A percentile compares a stretch with the other conserved stretches of the same genome.
These are phyloP conservation scores for Hestina assimilis DNA, from an alignment of 1,140 invertebrate species.

Conservation along the genomic window DNA sequence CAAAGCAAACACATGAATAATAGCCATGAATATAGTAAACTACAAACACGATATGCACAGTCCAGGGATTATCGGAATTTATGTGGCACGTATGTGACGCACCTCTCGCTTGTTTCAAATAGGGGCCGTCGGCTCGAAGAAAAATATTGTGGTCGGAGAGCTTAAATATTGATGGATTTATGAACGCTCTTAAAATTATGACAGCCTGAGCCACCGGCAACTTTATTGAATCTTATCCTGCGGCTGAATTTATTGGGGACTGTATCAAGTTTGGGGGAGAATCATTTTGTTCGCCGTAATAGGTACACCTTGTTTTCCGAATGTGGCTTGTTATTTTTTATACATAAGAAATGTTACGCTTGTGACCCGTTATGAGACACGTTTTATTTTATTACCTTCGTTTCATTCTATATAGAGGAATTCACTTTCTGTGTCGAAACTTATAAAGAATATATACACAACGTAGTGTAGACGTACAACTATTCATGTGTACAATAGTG, in stretches of 20 bases:
- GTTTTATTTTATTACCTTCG: conserved; percentile 9
- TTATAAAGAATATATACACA: too few relatives aligned
- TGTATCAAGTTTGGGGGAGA: conserved; percentile 54
- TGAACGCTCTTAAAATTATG: conserved; percentile 75
- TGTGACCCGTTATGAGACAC: conserved; percentile 3
- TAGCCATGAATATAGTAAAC: conserved; percentile 63
- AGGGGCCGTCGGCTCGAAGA: conserved; percentile 48
- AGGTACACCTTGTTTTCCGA: conserved; percentile 40
- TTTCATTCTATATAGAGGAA: background rate
- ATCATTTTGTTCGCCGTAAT: conserved; percentile 53
- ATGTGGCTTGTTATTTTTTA: conserved; percentile 32
- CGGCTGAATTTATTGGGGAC: conserved; percentile 62
- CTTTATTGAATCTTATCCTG: conserved; percentile 75
- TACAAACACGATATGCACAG: conserved; percentile 57
- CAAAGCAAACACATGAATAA: conserved; percentile 72
- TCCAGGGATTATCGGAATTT: conserved; percentile 73
- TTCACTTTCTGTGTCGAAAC: too few relatives aligned
- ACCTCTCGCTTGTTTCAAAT: conserved; percentile 52
- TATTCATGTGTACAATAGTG: too few relatives aligned
- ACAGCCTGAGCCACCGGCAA: conserved; percentile 63
- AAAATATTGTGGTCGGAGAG: conserved; percentile 72
- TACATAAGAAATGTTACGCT: conserved; percentile 15
- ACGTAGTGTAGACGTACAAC: too few relatives aligned
- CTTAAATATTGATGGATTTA: conserved; percentile 77
- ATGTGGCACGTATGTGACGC: conserved; percentile 72